Evolutionary conservation across 1,140 invertebrate species (phyloP), one percentile per base, ranked within the genome.

Genomic region (Gryllus bimaculatus): DNA sequence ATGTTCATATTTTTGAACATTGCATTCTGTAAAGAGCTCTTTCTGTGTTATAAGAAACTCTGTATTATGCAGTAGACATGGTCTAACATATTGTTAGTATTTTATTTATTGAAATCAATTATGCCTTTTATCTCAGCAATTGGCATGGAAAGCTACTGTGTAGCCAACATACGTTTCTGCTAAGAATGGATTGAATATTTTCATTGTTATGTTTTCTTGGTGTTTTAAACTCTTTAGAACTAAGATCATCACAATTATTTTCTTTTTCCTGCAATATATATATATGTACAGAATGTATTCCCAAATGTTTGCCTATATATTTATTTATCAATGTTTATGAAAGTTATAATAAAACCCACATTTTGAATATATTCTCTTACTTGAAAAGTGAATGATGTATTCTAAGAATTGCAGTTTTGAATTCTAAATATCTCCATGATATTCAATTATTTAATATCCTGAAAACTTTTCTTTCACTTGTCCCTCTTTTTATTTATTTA

Each of bases 271-370:
- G 54, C 26, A 39, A 39, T 39, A 39, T 66, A 66, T 66, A 66
- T 66, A 66, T 13, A 66, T 66, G 54, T 66, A 66, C 54, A 66
- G 18, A 18, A 66, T 66, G 54, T 66, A 66, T 66, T 66, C 18
- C 18, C 54, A 66, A 66, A 66, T 66, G 54, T 66, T 66, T 66
- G 54, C 54, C 18, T 66, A 66, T 66, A 66, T 66, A 66, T 66
- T 66, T 66, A 66, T 66, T 66, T 66, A 66, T 66, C 54, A 66
- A 66, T 66, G 54, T 66, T 66, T 66, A 66, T 66, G 54, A 66
- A 66, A 66, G 54, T 66, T 66, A 66, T 13, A 66, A 66, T 66
- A 39, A 66, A 66, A 66, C 54, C 54, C 54, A 66, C 54, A 66
- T 66, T 66, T 66, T 66, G 10, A 66, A 66, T 66, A 13, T 66